Percentiles rank a stretch among this genome's conserved stretches.
phyloP scores from a whole-genome alignment of 2,797 vertebrate species.

The Cossypha niveicapilla region DNA sequence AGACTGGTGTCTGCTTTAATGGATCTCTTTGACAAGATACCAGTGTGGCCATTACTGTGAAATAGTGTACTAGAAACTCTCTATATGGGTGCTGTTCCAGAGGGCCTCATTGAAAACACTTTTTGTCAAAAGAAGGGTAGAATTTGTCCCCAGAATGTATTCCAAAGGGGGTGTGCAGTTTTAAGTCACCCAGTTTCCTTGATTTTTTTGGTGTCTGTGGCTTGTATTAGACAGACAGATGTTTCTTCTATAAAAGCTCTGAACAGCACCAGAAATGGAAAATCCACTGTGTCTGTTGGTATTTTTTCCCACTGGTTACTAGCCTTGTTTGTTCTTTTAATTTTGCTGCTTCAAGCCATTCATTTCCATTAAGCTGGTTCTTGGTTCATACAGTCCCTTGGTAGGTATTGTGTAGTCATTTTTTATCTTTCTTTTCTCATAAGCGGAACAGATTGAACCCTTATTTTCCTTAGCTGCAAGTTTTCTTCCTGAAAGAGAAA shows the following conservation, averaged over 20 bases:
- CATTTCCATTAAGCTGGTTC: not conserved
- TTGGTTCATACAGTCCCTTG: not conserved
- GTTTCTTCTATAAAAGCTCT: not conserved
- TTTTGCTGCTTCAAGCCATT: not conserved
- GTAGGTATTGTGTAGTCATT: not conserved
- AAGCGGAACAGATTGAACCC: not conserved
- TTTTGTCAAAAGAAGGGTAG: not conserved
- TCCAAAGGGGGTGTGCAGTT: not conserved
- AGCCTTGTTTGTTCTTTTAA: not conserved
- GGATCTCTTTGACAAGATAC: not conserved
- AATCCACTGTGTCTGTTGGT: not conserved
- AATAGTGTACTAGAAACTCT: not conserved
- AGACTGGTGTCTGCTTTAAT: not conserved
- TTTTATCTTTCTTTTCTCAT: not conserved
- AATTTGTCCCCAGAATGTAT: not conserved
- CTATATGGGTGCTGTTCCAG: not conserved
- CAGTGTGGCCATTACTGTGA: not conserved
- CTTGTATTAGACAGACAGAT: not conserved
- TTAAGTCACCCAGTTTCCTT: not conserved
- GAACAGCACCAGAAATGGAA: not conserved
- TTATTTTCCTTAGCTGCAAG: accelerated
- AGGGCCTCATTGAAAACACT: not conserved
- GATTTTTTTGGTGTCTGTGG: not conserved
- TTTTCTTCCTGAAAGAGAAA: not conserved
- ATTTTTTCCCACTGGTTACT: not conserved